Percentiles rank a stretch among this genome's conserved stretches.
These are phyloP conservation scores for Leptopilina clavipes DNA, from an alignment of 1,140 invertebrate genomes.

Conservation along the genomic window DNA sequence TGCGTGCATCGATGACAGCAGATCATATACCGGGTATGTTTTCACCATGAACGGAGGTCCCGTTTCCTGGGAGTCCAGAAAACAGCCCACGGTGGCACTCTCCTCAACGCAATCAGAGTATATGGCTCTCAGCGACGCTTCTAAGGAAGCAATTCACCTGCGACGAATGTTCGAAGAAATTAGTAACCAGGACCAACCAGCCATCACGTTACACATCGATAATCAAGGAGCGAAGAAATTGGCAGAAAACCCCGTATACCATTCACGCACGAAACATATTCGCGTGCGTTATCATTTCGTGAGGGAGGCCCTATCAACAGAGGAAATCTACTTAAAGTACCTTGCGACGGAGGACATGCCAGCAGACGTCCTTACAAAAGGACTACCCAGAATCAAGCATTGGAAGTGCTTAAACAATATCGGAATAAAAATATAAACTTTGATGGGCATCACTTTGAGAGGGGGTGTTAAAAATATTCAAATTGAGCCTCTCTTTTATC, in stretches of 20 bases:
- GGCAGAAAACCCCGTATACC: conserved; percentile 45
- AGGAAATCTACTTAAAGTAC: conserved; percentile 10
- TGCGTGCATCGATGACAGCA: conserved; percentile 55
- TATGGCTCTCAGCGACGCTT: conserved; percentile 66
- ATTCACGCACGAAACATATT: conserved; percentile 52
- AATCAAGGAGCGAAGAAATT: conserved; percentile 46
- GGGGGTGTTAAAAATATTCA: not conserved
- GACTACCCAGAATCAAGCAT: not conserved
- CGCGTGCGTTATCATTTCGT: conserved; percentile 49
- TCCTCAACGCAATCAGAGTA: conserved; percentile 70
- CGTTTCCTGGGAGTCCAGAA: conserved; percentile 58
- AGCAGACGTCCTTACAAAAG: not conserved
- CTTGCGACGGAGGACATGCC: conserved; percentile 20
- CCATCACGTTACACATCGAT: conserved; percentile 30
- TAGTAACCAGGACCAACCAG: too few relatives aligned
- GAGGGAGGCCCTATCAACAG: conserved; percentile 43
- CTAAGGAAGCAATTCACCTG: conserved; percentile 67
- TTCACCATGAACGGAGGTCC: conserved; percentile 46
- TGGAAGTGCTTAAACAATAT: not conserved
- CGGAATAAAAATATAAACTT: not conserved
- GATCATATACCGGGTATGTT: conserved; percentile 59
- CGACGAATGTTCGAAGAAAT: conserved; percentile 38
- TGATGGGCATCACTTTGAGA: not conserved
- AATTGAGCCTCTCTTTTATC: not conserved
- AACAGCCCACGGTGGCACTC: conserved; percentile 60